Conservation (phyloP, 2,888 invertebrate species). For the Odontomyia ornata region DNA sequence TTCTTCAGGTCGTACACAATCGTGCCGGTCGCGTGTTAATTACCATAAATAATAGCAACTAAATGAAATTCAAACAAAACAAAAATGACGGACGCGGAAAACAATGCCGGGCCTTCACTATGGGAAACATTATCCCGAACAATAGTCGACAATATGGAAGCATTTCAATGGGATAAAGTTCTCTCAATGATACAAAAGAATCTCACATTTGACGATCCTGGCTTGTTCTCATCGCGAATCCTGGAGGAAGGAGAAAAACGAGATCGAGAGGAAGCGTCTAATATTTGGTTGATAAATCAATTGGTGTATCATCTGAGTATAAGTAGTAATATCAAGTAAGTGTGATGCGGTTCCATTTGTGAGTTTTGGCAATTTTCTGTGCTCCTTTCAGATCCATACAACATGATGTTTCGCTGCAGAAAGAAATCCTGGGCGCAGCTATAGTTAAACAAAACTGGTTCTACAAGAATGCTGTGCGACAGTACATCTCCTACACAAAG, state of each 20-base stretch:
- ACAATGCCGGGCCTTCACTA: conserved; percentile 38
- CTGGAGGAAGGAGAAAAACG: conserved; percentile 20
- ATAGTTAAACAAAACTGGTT: conserved; percentile 58
- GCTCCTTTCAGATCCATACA: conserved; percentile 53
- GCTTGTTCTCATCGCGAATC: conserved; percentile 46
- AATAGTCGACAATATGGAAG: conserved; percentile 43
- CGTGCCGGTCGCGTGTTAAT: too few species aligned
- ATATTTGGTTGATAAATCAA: conserved; percentile 50
- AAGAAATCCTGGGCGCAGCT: conserved; percentile 58
- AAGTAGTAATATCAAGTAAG: conserved; percentile 28
- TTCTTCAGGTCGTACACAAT: too few species aligned
- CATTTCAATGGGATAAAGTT: conserved; percentile 44
- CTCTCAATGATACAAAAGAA: conserved; percentile 48
- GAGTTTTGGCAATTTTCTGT: neutral
- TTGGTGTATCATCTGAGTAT: conserved; percentile 42
- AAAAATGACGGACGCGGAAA: conserved; percentile 41
- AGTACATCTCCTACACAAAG: conserved; percentile 52
- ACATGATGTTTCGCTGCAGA: conserved; percentile 58
- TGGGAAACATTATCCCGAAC: conserved; percentile 47
- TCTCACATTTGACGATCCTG: conserved; percentile 51
- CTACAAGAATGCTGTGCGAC: conserved; percentile 54
- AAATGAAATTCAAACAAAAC: neutral
- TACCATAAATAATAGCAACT: neutral
- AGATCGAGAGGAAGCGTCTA: conserved; percentile 44
- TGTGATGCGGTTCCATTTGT: neutral